Conservation (phyloP, 2,113 vertebrate species). For the Globicephala melas region DNA sequence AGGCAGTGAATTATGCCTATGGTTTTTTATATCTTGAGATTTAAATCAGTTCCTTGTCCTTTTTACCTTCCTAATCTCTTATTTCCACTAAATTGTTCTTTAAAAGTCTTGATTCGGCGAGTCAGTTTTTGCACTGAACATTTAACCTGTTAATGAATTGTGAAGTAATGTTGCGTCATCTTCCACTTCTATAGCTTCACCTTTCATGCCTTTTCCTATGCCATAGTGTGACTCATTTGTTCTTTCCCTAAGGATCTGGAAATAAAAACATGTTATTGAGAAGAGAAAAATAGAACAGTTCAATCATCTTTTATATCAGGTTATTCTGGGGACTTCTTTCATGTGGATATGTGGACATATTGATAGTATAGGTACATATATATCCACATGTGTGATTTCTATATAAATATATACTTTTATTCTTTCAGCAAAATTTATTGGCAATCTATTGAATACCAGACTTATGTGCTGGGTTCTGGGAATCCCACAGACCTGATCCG, state of each 20-base stretch:
- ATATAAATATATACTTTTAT: not conserved
- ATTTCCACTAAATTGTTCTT: not conserved
- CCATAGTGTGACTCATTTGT: slow-evolving; percentile 42
- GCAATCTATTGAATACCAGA: not conserved
- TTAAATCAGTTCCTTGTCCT: not conserved
- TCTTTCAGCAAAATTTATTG: not conserved
- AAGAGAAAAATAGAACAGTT: slow-evolving; percentile 44
- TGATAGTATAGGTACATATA: not conserved
- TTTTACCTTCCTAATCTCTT: not conserved
- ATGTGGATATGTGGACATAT: not conserved
- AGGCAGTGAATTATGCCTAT: not conserved
- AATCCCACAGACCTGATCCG: not conserved
- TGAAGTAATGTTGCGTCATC: not conserved
- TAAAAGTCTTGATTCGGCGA: not conserved
- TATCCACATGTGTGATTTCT: not conserved
- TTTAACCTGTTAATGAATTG: slow-evolving; percentile 24
- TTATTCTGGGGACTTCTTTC: not conserved
- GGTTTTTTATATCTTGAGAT: not conserved
- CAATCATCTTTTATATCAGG: slow-evolving; percentile 16
- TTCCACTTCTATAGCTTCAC: not conserved
- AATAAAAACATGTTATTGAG: slow-evolving; percentile 32
- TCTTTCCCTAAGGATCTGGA: slow-evolving; percentile 40
- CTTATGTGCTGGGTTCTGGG: not conserved
- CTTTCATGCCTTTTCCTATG: not conserved
- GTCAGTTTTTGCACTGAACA: not conserved